Conservation (phyloP, 2,113 vertebrate genomes). For the Sclerurus mexicanus region DNA sequence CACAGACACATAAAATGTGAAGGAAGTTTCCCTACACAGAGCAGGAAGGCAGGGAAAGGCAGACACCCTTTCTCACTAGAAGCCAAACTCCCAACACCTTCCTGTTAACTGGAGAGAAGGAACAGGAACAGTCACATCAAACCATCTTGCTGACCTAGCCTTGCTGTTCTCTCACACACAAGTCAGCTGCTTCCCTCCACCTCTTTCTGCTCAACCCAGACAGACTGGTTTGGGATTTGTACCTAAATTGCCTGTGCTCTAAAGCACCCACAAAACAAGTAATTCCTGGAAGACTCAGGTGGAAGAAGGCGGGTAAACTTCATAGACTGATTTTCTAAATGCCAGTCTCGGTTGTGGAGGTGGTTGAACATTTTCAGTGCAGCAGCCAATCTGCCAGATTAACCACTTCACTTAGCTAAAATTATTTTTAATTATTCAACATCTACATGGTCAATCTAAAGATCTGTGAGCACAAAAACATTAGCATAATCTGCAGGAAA, state of each 20-base stretch:
- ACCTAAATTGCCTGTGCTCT: not conserved
- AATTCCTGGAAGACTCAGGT: not conserved
- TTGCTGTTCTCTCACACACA: not conserved
- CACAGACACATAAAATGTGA: not conserved
- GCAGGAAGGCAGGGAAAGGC: not conserved
- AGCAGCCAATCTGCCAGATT: not conserved
- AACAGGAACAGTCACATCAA: not conserved
- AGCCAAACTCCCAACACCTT: not conserved
- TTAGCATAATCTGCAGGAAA: not conserved
- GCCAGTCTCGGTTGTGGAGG: not conserved
- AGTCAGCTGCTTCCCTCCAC: not conserved
- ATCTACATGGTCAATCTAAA: not conserved
- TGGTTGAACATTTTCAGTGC: not conserved
- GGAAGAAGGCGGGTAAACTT: not conserved
- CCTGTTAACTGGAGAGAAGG: not conserved
- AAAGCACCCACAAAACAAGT: not conserved
- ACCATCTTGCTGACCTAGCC: not conserved
- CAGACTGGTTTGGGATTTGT: slow-evolving; percentile 2
- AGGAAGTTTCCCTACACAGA: not conserved
- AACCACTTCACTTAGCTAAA: not conserved
- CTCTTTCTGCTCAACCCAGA: not conserved
- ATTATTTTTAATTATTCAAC: not conserved
- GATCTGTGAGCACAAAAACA: not conserved
- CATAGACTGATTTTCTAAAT: not conserved
- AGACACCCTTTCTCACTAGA: not conserved